These are phyloP conservation scores for Tigriopus californicus DNA, from an alignment of 2,888 invertebrate species.

Conservation along the genomic window DNA sequence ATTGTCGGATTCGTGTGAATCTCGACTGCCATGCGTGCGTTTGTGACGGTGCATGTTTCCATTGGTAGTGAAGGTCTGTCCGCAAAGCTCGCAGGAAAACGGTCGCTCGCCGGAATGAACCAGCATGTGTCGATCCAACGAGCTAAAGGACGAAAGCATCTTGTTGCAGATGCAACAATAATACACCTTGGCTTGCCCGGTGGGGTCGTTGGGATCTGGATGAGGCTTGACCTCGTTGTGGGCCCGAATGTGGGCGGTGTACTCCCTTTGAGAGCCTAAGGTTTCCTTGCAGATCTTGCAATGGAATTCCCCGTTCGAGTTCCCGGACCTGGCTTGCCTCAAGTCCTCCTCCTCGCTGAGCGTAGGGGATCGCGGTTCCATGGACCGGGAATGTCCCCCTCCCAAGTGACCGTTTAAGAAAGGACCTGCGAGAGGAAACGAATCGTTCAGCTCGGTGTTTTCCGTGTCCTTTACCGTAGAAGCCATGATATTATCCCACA, in stretches of 20 bases:
- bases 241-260: slow-evolving; percentile 47
- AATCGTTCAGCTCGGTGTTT: too few species aligned
- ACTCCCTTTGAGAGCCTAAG: slow-evolving; percentile 42
- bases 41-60: slow-evolving; percentile 69
- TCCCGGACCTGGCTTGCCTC: too few species aligned
- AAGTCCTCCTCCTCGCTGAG: too few species aligned
- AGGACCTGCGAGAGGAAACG: too few species aligned
- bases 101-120: slow-evolving; percentile 65
- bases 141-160: slow-evolving; percentile 52
- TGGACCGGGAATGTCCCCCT: too few species aligned
- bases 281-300: slow-evolving; percentile 46
- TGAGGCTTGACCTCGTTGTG: slow-evolving; percentile 35
- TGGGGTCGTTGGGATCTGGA: slow-evolving; percentile 23
- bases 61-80: slow-evolving; percentile 61
- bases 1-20: slow-evolving; percentile 21
- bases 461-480: too few species aligned
- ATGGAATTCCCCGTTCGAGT: slow-evolving; percentile 26
- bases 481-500: too few species aligned
- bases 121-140: slow-evolving; percentile 55
- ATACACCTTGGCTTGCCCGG: slow-evolving; percentile 29
- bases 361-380: too few species aligned
- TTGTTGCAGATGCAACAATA: slow-evolving; percentile 47
- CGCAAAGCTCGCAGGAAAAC: slow-evolving; percentile 56
- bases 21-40: slow-evolving; percentile 41
- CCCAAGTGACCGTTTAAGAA: too few species aligned